Percentiles rank a stretch among this genome's conserved stretches.
Conservation (phyloP, 2,888 invertebrate species). For the Acanthosepion lycidas region DNA sequence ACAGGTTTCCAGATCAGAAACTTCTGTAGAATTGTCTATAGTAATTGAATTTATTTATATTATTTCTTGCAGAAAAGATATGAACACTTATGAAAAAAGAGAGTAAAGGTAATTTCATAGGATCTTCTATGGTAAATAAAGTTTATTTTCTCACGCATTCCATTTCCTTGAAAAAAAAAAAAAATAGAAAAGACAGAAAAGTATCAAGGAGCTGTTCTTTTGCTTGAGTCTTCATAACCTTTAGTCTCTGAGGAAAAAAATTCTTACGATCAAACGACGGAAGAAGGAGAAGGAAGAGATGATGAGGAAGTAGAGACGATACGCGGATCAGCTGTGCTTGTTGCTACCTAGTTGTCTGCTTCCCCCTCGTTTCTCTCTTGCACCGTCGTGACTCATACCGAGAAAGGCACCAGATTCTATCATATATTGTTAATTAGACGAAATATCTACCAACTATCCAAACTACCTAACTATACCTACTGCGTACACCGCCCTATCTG, state of each 20-base stretch:
- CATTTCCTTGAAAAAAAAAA: neutral
- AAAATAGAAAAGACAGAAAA: neutral
- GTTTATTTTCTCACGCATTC: neutral
- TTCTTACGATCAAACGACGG: neutral
- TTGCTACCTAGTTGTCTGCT: neutral
- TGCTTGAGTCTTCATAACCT: too few species aligned
- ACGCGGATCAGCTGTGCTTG: neutral
- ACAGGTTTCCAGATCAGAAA: too few species aligned
- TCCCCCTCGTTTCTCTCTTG: neutral
- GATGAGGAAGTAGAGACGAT: neutral
- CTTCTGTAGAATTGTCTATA: too few species aligned
- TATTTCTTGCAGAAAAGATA: too few species aligned
- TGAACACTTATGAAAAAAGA: neutral
- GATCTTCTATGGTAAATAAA: too few species aligned
- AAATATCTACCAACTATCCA: neutral
- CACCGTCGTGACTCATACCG: neutral
- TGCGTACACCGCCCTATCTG: neutral
- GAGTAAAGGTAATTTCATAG: neutral
- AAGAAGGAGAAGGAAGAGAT: slow-evolving; percentile 13
- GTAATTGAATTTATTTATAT: too few species aligned
- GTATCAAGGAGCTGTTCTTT: neutral
- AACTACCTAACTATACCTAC: neutral
- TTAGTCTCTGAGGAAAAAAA: neutral
- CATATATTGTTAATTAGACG: neutral
- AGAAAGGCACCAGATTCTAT: neutral